Evolutionary conservation across 2,888 invertebrate species (phyloP).

Genomic region (Macropis europaea): DNA sequence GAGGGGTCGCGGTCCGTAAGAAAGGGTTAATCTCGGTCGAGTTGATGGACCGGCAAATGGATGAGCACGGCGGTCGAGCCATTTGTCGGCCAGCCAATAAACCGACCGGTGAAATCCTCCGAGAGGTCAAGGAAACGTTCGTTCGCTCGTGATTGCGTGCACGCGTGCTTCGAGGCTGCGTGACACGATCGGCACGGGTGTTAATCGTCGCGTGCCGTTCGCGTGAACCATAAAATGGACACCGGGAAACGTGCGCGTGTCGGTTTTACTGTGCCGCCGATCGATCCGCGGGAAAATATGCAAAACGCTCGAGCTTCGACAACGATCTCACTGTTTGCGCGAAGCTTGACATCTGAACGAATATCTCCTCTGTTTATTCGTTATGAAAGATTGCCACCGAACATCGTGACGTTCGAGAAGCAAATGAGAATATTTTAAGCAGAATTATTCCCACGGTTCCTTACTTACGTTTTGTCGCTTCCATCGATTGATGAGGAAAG

Average conservation of each 20-base stretch:
- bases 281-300: constrained; percentile 21
- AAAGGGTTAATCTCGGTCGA: constrained; percentile 23
- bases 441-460: no score
- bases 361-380: no score
- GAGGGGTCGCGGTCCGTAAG: not conserved
- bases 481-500: no score
- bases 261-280: not conserved
- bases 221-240: constrained; percentile 42
- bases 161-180: constrained; percentile 18
- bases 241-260: constrained; percentile 2
- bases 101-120: constrained; percentile 32
- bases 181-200: constrained; percentile 33
- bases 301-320: constrained; percentile 14
- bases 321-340: no score
- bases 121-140: constrained; percentile 3
- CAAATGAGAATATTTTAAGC: no score
- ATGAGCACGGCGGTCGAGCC: not conserved
- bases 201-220: constrained; percentile 51
- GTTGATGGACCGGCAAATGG: constrained; percentile 16
- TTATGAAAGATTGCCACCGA: no score
- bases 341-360: no score
- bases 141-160: not conserved
- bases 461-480: no score
- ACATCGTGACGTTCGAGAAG: no score
- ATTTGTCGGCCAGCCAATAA: constrained; percentile 20